Base-by-base conservation (phyloP, 2,113 vertebrate genomes). In the Cololabis saira region DNA sequence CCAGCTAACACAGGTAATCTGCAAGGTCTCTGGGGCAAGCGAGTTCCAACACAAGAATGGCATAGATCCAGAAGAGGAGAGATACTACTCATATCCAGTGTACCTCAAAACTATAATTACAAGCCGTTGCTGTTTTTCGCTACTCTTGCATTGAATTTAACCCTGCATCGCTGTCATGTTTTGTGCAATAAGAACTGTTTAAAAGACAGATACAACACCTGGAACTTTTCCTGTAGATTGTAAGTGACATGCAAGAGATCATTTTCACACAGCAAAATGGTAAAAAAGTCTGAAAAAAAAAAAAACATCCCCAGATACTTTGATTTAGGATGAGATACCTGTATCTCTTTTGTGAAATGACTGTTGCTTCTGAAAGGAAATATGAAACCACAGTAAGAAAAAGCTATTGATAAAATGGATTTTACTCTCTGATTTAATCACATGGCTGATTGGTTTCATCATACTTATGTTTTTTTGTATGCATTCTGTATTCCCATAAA, bases 1-100 rank as follows among this genome's bases (percentile, higher is more conserved):
- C 65, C 76, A 56, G 55, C 77, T 64, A 68, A 76, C 65, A 54
- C 62, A 66, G 74, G 72, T 83, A 71, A 79, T 73, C 52, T 73
- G 71, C 43, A 67, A 69, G 74, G 68, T 76, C 77, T 79, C 69
- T 44, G 59, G 76, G 73, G 67, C 70, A 51, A 37, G 55, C 7
- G 10, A 67, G 57, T 37, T 81, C 56, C 59, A 74, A 61, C 59
- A 69, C 74, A 74, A 62, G 24, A 33, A 12, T 61, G 71, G 68
- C 76, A 61, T 30, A 13, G 13, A 59, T 76, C 78, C 73, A 85
- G 40, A 30, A 37, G 53, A 33, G 59, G 19, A 69, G 12, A 74
- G 41, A 18, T 21, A 27, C 42, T 16, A 17, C 21, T 69, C 18
- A 37, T 27, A 30, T 4, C 30, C 16, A 61, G 6, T 37, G 33